Percentiles rank a stretch among this genome's conserved stretches.
Evolutionary conservation across 2,797 vertebrate genomes (phyloP).

Genomic region (Neoniphon sammara): DNA sequence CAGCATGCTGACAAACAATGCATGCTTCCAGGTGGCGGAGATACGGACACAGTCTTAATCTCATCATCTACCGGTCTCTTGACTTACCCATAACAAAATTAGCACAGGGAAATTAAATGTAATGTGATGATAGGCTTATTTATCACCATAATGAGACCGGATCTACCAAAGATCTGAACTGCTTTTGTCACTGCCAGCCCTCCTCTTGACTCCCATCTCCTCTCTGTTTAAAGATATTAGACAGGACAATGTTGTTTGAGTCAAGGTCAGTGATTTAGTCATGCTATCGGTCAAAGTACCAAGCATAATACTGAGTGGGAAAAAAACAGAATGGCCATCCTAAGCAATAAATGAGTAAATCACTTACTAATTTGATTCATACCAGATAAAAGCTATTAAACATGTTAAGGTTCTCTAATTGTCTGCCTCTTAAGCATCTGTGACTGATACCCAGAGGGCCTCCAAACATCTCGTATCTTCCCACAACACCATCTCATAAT

Average conservation of each 20-base stretch:
- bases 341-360: constrained; percentile 50
- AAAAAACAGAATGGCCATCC: constrained; percentile 16
- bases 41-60: constrained; percentile 58
- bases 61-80: constrained; percentile 59
- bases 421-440: constrained; percentile 68
- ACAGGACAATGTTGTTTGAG: not conserved
- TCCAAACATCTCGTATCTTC: constrained; percentile 65
- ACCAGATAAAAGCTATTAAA: constrained; percentile 61
- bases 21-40: constrained; percentile 54
- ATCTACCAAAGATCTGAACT: constrained; percentile 32
- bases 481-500: constrained; percentile 73
- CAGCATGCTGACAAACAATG: constrained; percentile 50
- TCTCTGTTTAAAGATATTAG: constrained; percentile 24
- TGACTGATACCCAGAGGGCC: constrained; percentile 69
- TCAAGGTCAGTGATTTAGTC: not conserved
- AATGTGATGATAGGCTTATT: constrained; percentile 70
- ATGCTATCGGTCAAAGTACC: not conserved
- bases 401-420: constrained; percentile 66
- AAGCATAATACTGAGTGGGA: not conserved
- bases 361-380: constrained; percentile 59
- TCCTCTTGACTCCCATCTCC: constrained; percentile 23
- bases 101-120: constrained; percentile 56
- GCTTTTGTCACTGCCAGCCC: constrained; percentile 31
- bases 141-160: constrained; percentile 67
- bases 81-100: constrained; percentile 61